Evolutionary conservation across 2,888 invertebrate species (phyloP).

Genomic region (Caenorhabditis sp.): DNA sequence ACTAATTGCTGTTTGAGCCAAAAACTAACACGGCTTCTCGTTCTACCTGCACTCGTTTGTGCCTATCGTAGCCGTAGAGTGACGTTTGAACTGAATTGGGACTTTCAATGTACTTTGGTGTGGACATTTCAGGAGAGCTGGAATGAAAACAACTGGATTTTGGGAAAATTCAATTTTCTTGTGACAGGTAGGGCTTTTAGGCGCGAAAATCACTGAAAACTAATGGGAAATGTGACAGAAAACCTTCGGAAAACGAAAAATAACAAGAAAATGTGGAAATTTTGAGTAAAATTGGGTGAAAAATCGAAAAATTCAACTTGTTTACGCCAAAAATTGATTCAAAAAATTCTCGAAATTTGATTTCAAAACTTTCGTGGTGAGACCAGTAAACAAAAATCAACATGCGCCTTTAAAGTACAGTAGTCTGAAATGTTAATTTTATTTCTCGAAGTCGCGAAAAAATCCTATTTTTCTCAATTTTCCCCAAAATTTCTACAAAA

Average conservation of each 20-base stretch:
- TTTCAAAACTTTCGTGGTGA: background rate
- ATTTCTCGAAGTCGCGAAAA: too few relatives aligned
- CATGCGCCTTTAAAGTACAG: slow-evolving; percentile 16
- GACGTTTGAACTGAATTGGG: slow-evolving; percentile 60
- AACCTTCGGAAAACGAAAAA: too few relatives aligned
- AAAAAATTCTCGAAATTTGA: background rate
- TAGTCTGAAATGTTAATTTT: background rate
- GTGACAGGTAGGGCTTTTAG: too few relatives aligned
- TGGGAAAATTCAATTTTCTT: too few relatives aligned
- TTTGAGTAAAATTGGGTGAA: background rate
- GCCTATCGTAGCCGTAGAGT: slow-evolving; percentile 58
- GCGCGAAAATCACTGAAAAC: too few relatives aligned
- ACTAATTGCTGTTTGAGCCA: slow-evolving; percentile 15
- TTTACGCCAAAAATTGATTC: slow-evolving; percentile 1
- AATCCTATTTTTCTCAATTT: too few relatives aligned
- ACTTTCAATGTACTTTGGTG: slow-evolving; percentile 42
- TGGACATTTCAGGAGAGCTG: slow-evolving; percentile 27
- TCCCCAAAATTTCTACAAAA: too few relatives aligned
- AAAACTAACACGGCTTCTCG: background rate
- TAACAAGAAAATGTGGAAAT: too few relatives aligned
- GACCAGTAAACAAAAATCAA: background rate
- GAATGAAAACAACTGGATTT: background rate
- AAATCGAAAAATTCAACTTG: background rate
- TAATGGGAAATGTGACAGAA: too few relatives aligned
- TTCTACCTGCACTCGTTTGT: slow-evolving; percentile 57